A percentile compares a stretch with the other conserved stretches of the same genome.
phyloP scores from a whole-genome alignment of 2,888 invertebrate species.

The Synergus japonicus region DNA sequence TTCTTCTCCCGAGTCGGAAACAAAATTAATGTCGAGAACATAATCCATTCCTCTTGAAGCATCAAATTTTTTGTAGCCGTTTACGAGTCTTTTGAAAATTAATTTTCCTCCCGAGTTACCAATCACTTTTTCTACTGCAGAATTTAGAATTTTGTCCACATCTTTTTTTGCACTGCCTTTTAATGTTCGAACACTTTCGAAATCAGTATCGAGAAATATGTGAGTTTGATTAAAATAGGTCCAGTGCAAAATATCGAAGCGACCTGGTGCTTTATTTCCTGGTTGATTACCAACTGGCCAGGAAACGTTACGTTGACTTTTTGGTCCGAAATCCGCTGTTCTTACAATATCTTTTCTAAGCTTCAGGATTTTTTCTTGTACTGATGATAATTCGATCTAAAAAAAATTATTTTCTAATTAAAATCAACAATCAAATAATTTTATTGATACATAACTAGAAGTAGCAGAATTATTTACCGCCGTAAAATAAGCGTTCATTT shows the following conservation, averaged over 20 bases:
- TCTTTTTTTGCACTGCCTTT: constrained; percentile 84
- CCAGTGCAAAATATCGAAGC: constrained; percentile 93
- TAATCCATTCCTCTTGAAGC: constrained; percentile 92
- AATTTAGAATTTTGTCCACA: constrained; percentile 80
- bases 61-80: constrained; percentile 89
- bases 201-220: constrained; percentile 89
- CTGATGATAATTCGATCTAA: constrained; percentile 75
- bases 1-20: constrained; percentile 77
- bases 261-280: constrained; percentile 83
- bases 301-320: constrained; percentile 69
- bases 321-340: constrained; percentile 77
- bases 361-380: constrained; percentile 75
- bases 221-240: constrained; percentile 91
- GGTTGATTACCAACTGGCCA: constrained; percentile 89
- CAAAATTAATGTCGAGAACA: constrained; percentile 84
- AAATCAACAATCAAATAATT: not conserved
- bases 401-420: constrained; percentile 44
- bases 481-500: constrained; percentile 86
- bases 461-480: constrained; percentile 78
- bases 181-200: constrained; percentile 83
- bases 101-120: constrained; percentile 79
- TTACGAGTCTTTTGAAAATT: constrained; percentile 80
- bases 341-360: constrained; percentile 77
- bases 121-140: constrained; percentile 78
- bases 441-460: not conserved